Base-by-base conservation (phyloP, 2,888 invertebrate genomes). In the Campoplex capitator region DNA sequence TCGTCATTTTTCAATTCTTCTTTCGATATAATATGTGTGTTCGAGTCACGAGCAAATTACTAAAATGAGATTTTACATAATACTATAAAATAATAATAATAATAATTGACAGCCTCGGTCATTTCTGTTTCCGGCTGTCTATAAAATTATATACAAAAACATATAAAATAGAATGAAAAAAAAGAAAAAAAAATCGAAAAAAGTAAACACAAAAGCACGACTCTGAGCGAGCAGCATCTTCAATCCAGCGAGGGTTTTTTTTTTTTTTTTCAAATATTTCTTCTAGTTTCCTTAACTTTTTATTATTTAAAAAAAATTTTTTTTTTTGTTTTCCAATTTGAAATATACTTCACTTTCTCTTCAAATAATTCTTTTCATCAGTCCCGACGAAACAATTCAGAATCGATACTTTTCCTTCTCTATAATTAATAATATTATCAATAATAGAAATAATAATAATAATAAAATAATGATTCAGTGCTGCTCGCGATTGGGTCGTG, bases 71-170 rank as follows among this genome's bases (percentile, higher is more conserved):
- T 74, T 81, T 81, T 54, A 13, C 81, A 54, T 28, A 32, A 32
- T 54, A 67, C 54, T 78, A 70, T 86, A 81, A 42, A 81, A 84
- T 79, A 38, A 38, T 38, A 42, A 42, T 42, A 42, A 83, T 85
- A 74, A 82, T 82, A 78, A 85, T 81, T 67, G 82, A 85, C 82
- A 48, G 77, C 78, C 45, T 16, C 6, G 48, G 48, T 48, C 4
- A 18, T 76, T 23, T 51, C 65, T 51, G 18, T 42, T 42, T 35
- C 28, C 54, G 28, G 81, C 84, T 67, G 68, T 87, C 70, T 65
- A 87, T 84, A 87, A 87, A 87, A 87, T 87, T 84, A 84, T 87
- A 75, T 87, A 84, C 86, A 87, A 89, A 87, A 80, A 82, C 83
- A 85, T 86, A 88, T 77, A 84, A 51, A 83, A 42, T 58, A 18